Base-by-base conservation (phyloP, 2,113 vertebrate genomes). In the Thomomys bottae region DNA sequence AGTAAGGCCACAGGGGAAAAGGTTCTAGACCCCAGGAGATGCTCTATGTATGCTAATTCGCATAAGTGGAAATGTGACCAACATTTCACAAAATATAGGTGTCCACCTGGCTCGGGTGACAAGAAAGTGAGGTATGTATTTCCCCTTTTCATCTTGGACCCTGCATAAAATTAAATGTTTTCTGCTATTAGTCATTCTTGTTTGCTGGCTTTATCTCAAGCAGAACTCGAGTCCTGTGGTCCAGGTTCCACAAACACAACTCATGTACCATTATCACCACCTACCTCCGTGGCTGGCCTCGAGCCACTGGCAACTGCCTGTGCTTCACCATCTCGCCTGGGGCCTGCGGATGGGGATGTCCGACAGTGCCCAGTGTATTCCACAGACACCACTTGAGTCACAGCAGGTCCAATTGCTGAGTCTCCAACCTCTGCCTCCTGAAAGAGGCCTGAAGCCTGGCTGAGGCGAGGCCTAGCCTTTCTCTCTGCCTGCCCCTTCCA, bases 51-150 rank as follows among this genome's bases (percentile, higher is more conserved):
- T 0, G 14, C 45, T 88, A 77, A 94, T 34, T 67, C 71, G 23
- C 71, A 71, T 34, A 4, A 54, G 49, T 54, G 18, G 66, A 94
- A 94, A 88, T 87, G 66, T 78, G 76, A 68, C 94, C 45, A 30
- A 24, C 0, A 0, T 2, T 0, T 94, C 92, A 86, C 66, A 88
- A 91, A 95, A 93, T 54, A 83, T 14, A 91, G 64, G 80, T 92
- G 86, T 72, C 57, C 6, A 21, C 80, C 77, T 14, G 40, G 49
- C 34, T 71, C 54, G 10, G 14, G 30, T 82, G 86, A 63, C 2
- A 34, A 64, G 66, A 67, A n/a, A 30, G 4, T 3, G 4, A 45
- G 36, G 54, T 7, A 0, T 28, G 57, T 32, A 54, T 73, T 45
- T 49, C 5, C 10, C 32, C 21, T 61, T 75, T 85, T 78, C 77